Evolutionary conservation across 2,113 vertebrate genomes (phyloP).

Genomic region (Erythrolamprus reginae): DNA sequence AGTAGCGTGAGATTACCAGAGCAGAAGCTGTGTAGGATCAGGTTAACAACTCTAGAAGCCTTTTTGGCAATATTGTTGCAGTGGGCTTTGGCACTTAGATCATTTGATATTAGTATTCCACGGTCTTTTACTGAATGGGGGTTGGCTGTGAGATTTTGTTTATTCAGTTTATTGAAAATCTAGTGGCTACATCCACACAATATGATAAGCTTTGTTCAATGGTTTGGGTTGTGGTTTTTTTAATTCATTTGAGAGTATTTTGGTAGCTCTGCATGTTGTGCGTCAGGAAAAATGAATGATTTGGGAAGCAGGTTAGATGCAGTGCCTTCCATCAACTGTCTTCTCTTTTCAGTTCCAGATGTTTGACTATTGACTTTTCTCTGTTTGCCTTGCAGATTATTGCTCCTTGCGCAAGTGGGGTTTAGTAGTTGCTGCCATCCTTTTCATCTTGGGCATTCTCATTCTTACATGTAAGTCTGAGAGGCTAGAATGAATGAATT

Average conservation of each 20-base stretch:
- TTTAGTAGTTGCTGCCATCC: conserved; percentile 53
- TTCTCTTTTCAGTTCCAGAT: background rate
- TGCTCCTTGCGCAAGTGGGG: conserved; percentile 49
- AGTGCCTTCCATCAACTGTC: background rate
- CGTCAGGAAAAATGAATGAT: background rate
- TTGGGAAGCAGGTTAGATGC: background rate
- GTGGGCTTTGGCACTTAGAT: no score
- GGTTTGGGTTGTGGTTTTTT: background rate
- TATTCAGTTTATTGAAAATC: background rate
- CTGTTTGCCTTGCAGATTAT: conserved; percentile 18
- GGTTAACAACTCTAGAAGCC: no score
- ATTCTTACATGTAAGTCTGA: conserved; percentile 61
- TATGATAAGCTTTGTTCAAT: background rate
- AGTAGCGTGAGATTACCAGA: no score
- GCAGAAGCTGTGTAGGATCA: no score
- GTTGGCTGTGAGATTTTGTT: no score
- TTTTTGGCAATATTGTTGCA: no score
- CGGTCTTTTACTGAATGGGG: no score
- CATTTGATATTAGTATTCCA: no score
- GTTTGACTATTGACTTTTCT: background rate
- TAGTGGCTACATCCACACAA: background rate
- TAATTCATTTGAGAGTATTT: background rate
- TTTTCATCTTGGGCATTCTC: conserved; percentile 59
- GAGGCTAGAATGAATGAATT: background rate
- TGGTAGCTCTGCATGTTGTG: background rate